phyloP scores from a whole-genome alignment of 2,113 vertebrate genomes.

The Pitta sordida region DNA sequence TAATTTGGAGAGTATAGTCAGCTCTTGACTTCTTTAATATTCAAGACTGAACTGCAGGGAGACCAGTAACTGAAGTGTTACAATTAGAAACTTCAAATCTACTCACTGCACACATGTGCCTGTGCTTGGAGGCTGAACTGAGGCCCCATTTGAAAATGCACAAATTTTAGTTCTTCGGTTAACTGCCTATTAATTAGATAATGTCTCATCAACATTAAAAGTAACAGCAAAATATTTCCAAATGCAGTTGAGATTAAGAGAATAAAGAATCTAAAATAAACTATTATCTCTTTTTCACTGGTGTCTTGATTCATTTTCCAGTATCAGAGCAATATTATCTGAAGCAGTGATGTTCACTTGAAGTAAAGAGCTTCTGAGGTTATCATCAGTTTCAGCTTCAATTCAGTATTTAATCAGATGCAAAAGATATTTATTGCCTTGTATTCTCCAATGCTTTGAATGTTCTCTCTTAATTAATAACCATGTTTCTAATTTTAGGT shows the following conservation, averaged over 20 bases:
- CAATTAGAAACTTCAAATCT: background rate
- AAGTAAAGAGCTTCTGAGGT: background rate
- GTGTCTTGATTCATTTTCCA: background rate
- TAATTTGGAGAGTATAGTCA: background rate
- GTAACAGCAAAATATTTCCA: background rate
- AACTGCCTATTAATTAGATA: background rate
- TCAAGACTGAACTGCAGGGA: background rate
- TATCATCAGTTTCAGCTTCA: background rate
- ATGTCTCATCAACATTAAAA: background rate
- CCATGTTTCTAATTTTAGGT: background rate
- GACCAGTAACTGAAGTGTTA: background rate
- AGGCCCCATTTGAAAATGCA: background rate
- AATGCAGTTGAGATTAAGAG: background rate
- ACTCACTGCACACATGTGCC: background rate
- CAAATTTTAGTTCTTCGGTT: background rate
- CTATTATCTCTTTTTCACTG: background rate
- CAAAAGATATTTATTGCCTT: background rate
- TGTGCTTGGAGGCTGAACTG: background rate
- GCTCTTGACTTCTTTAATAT: background rate
- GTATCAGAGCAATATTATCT: background rate
- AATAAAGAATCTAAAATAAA: background rate
- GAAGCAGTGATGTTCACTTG: background rate
- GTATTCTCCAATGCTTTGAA: background rate
- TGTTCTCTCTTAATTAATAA: slow-evolving; percentile 12
- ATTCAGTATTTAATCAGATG: background rate